phyloP scores from a whole-genome alignment of 1,140 invertebrate genomes.

The Teleopsis dalmanni region DNA sequence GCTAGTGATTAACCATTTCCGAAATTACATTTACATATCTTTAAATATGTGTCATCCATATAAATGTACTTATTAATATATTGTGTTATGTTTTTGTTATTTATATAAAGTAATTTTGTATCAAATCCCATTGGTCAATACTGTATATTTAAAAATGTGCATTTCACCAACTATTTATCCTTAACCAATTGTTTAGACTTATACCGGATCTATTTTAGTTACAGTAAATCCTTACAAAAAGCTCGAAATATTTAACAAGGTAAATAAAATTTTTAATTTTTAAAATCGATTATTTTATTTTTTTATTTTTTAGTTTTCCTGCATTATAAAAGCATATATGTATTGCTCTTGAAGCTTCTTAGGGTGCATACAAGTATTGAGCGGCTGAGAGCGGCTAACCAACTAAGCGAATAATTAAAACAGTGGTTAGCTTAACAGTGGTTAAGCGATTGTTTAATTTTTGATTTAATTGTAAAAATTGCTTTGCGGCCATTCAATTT shows the following conservation, averaged over 20 bases:
- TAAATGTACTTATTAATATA: neutral
- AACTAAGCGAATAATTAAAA: too few species aligned
- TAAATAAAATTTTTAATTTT: slow-evolving; percentile 49
- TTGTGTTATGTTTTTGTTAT: neutral
- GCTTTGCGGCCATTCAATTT: too few species aligned
- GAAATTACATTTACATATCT: slow-evolving; percentile 1
- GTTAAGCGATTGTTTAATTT: too few species aligned
- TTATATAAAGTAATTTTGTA: neutral
- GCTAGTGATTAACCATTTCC: neutral
- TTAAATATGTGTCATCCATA: neutral
- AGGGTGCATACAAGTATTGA: too few species aligned
- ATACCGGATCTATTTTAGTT: slow-evolving; percentile 88
- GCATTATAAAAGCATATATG: too few species aligned
- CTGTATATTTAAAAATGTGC: too few species aligned
- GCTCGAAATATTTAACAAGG: slow-evolving; percentile 82
- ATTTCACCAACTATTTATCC: slow-evolving; percentile 50
- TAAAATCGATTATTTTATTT: slow-evolving; percentile 2
- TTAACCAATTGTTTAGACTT: slow-evolving; percentile 55
- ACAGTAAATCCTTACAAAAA: slow-evolving; percentile 95
- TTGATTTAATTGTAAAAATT: too few species aligned
- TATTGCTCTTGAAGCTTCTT: too few species aligned
- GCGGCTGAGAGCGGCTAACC: too few species aligned
- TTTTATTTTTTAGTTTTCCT: slow-evolving; percentile 37
- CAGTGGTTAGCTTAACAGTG: too few species aligned
- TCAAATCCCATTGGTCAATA: neutral